These are phyloP conservation scores for Chaetodon trifascialis DNA, from an alignment of 2,113 vertebrate species.

Conservation along the genomic window DNA sequence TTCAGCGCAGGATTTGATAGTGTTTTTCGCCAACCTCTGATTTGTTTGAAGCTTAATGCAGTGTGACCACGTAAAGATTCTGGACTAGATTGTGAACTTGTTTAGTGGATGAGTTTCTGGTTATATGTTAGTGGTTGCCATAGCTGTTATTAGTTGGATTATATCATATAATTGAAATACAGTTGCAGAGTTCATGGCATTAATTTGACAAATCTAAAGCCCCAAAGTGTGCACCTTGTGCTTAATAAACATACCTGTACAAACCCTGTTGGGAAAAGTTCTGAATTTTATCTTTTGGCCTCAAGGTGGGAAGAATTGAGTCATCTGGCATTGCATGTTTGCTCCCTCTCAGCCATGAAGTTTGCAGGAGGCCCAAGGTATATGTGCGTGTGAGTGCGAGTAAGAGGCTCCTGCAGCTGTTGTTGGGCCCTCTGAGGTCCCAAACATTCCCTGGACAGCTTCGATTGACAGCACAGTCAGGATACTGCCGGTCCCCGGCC, in stretches of 20 bases:
- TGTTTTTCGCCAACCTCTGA: not conserved
- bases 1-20: constrained; percentile 6
- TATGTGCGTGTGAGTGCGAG: constrained; percentile 11
- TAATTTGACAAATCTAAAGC: not conserved
- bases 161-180: not conserved
- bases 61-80: not conserved
- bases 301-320: constrained; percentile 48
- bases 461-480: constrained; percentile 77
- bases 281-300: constrained; percentile 26
- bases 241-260: not conserved
- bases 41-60: not conserved
- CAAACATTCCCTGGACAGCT: constrained; percentile 68
- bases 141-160: not conserved
- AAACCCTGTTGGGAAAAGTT: not conserved
- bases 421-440: constrained; percentile 60
- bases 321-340: constrained; percentile 54
- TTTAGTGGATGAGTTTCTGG: not conserved
- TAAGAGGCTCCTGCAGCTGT: constrained; percentile 76
- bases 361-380: constrained; percentile 27
- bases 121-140: not conserved
- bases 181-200: not conserved
- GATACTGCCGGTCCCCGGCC: constrained; percentile 45
- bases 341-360: constrained; percentile 35
- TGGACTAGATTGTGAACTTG: not conserved
- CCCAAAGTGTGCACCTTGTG: not conserved